A percentile compares a stretch with the other conserved stretches of the same genome.
Evolutionary conservation across 2,888 invertebrate species (phyloP).

Genomic region (Poecilus cupreus): DNA sequence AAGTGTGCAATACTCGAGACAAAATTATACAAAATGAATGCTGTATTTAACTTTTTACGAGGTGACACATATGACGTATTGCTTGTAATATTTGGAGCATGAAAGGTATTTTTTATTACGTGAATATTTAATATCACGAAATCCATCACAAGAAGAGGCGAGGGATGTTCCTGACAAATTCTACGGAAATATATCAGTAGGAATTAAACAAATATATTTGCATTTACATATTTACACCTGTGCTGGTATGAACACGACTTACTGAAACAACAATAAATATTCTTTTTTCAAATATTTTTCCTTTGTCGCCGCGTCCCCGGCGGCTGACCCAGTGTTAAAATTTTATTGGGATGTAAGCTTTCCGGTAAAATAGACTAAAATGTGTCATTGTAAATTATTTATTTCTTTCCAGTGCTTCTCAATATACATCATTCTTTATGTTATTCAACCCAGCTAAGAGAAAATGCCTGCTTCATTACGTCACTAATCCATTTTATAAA

Average conservation of each 20-base stretch:
- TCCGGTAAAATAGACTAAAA: not conserved
- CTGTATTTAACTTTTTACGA: constrained; percentile 3
- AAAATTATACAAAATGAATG: not conserved
- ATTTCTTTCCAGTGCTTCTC: not conserved
- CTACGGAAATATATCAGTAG: constrained; percentile 7
- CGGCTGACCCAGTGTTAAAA: not conserved
- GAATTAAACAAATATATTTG: constrained; percentile 19
- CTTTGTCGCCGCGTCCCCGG: not conserved
- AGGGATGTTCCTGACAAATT: constrained; percentile 19
- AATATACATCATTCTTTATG: too few relatives aligned
- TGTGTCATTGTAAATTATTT: not conserved
- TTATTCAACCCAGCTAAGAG: too few relatives aligned
- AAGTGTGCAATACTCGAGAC: not conserved
- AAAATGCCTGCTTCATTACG: too few relatives aligned
- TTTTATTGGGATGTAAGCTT: not conserved
- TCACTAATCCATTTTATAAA: too few relatives aligned
- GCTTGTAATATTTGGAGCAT: constrained; percentile 31
- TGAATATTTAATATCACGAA: constrained; percentile 24
- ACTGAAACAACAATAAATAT: constrained; percentile 1
- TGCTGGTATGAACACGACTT: not conserved
- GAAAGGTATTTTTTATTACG: constrained; percentile 19
- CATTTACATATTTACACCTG: constrained; percentile 2
- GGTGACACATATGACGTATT: constrained; percentile 29
- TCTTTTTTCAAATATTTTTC: not conserved
- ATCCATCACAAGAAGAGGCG: constrained; percentile 25